A percentile compares a stretch with the other conserved stretches of the same genome.
Conservation (phyloP, 2,797 vertebrate genomes). For the Pangasius larnaudii region DNA sequence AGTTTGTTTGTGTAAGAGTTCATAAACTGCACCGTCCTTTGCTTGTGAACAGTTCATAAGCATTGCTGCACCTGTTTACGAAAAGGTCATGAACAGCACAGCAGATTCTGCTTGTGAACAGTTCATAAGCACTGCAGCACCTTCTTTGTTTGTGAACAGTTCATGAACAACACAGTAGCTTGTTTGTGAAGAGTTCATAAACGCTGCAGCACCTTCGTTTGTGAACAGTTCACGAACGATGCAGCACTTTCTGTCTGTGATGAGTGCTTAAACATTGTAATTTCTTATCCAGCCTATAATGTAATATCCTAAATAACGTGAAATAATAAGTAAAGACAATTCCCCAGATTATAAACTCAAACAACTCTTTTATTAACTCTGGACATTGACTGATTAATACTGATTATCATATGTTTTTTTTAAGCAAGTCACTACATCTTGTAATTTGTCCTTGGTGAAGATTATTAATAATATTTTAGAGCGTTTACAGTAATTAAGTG, state of each 20-base stretch:
- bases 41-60: background rate
- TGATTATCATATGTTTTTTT: background rate
- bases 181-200: background rate
- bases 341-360: background rate
- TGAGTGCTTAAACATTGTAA: background rate
- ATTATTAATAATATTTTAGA: background rate
- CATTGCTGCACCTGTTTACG: background rate
- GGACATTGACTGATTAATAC: background rate
- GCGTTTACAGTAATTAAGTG: background rate
- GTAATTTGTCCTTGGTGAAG: background rate
- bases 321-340: background rate
- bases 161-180: background rate
- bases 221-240: background rate
- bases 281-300: background rate
- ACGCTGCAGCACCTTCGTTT: background rate
- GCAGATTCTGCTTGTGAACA: background rate
- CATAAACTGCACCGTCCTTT: background rate
- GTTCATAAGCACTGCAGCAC: background rate
- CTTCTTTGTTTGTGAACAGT: background rate
- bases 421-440: background rate
- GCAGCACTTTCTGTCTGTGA: background rate
- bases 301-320: background rate
- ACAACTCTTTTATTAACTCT: background rate
- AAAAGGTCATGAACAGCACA: background rate
- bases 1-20: background rate